These are phyloP conservation scores for Pseudotriccus pelzelni DNA, from an alignment of 2,797 vertebrate species.

Conservation along the genomic window DNA sequence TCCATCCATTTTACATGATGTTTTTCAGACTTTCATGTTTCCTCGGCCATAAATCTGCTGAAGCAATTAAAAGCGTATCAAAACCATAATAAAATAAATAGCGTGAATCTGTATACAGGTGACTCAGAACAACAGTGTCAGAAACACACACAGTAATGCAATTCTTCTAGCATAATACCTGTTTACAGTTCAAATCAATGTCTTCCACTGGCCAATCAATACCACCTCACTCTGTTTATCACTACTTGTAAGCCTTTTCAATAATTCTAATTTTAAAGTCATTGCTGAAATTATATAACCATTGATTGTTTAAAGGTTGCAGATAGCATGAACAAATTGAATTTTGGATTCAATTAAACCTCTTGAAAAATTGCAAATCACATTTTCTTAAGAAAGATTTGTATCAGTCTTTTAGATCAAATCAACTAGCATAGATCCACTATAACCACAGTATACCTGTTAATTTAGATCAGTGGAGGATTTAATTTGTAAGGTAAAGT, in stretches of 20 bases:
- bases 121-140: neutral
- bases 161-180: constrained; percentile 36
- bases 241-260: constrained; percentile 65
- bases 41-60: neutral
- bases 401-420: neutral
- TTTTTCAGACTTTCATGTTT: neutral
- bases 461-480: neutral
- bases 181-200: constrained; percentile 59
- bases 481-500: neutral
- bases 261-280: constrained; percentile 74
- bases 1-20: neutral
- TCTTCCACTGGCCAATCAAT: constrained; percentile 63
- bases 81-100: constrained; percentile 9
- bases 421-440: neutral
- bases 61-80: neutral
- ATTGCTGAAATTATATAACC: constrained; percentile 50
- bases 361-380: constrained; percentile 48
- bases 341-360: constrained; percentile 66
- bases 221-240: constrained; percentile 61
- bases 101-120: neutral
- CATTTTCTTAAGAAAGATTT: neutral
- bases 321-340: constrained; percentile 53
- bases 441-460: neutral
- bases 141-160: neutral
- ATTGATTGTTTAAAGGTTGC: constrained; percentile 73